Base-by-base conservation (phyloP, 1,140 invertebrate species). In the Sminthurinus signatus region DNA sequence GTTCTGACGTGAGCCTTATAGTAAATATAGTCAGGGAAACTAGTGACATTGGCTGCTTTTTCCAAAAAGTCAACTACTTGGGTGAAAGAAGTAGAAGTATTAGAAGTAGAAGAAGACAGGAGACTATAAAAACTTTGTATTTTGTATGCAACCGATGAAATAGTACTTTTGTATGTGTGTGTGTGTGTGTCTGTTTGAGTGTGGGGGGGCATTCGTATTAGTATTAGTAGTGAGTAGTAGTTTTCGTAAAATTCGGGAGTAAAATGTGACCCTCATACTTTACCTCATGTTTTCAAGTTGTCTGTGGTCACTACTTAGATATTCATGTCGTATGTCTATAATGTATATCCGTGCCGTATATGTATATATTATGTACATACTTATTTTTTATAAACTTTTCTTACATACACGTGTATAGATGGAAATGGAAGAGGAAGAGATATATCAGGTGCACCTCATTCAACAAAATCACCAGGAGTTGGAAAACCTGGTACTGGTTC, bases 341-440 rank as follows among this genome's bases (percentile, higher is more conserved):
- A 14, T 50, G 48, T 19, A 10, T 21, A 50, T 50, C 48, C 23
- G 8, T n/a, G n/a, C n/a, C n/a, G n/a, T n/a, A n/a, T n/a, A n/a
- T n/a, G n/a, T n/a, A 50, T 15, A 23, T 23, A 12, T 23, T n/a
- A 23, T 50, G 46, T 5, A 36, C 32, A 36, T 8, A 36, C 32
- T 36, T n/a, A 23, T 23, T 54, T 54, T 54, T 57, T n/a, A 5
- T 36, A 5, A 5, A 5, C 32, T 36, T 36, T 36, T 28, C 27
- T 46, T 28, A 29, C 56, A 12, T 42, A 2, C 17, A n/a, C n/a
- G n/a, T n/a, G n/a, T n/a, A n/a, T 23, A 69, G 67, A 69, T 55
- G 67, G 65, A 8, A 59, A 39, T 50, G 70, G 67, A 2, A 44
- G 64, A 23, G 65, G 60, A 25, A 54, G 65, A n/a, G 70, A 72